Base-by-base conservation (phyloP, 1,140 invertebrate species). In the Brachionus sp. region DNA sequence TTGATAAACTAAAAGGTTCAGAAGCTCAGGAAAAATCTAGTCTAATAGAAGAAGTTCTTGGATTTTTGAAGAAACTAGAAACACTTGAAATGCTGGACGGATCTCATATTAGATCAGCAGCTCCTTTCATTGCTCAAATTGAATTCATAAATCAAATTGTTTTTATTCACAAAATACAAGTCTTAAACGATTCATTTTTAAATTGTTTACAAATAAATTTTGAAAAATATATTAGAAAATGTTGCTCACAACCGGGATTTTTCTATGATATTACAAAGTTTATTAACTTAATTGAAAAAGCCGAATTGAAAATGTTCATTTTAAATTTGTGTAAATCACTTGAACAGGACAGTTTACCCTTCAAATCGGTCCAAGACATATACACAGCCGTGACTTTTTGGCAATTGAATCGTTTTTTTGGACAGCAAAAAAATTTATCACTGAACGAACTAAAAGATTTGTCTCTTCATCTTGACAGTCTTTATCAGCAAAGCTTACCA, bases 371-470 rank as follows among this genome's bases (percentile, higher is more conserved):
- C 0, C 57, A 80, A 13, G n/a, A 25, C 1, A 62, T 80, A 23
- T 80, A 80, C 25, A 62, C 62, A 7, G 33, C n/a, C 25, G 5
- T 80, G 5, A 42, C 9, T 44, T 80, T 62, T 29, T 80, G 77
- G 77, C 77, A 80, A 25, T 35, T 80, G 50, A 39, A 80, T 29
- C 53, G 77, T 6, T 66, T 33, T 66, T 66, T 80, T 25, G 77
- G 77, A 19, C 53, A 62, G 9, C 77, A 80, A 23, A 25, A 39
- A 37, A 44, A 39, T 13, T 25, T 80, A 10, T 5, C 10, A 4
- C 10, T 9, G 19, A 9, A 80, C n/a, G 29, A 80, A 19, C 44
- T 64, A 5, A 25, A 29, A 16, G 29, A 19, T 39, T 66, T 80
- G 25, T 46, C 50, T 2, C 25, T 29, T 66, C 6, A 42, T 13